Percentiles rank a stretch among this genome's conserved stretches.
These are phyloP conservation scores for Clarias pachynema DNA, from an alignment of 2,797 vertebrate genomes.

Conservation along the genomic window DNA sequence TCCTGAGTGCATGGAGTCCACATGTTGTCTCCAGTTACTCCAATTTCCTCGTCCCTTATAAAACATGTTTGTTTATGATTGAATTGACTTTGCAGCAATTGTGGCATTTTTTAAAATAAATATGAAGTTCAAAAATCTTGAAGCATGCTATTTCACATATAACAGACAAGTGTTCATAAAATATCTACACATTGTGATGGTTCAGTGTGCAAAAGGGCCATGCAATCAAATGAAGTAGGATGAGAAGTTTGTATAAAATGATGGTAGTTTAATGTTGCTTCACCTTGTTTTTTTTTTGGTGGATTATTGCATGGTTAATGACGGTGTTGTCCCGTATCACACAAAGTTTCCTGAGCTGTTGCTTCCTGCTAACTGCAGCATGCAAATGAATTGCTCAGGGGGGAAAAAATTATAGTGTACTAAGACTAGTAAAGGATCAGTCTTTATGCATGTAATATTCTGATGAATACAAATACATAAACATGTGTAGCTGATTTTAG, in stretches of 20 bases:
- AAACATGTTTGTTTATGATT: not conserved
- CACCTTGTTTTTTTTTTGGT: not conserved
- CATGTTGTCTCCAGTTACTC: no score
- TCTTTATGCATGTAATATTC: not conserved
- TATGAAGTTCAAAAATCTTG: not conserved
- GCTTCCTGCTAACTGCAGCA: not conserved
- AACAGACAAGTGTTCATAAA: not conserved
- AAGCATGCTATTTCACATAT: not conserved
- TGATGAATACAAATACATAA: not conserved
- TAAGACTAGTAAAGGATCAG: not conserved
- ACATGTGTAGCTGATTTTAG: not conserved
- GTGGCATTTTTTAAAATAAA: not conserved
- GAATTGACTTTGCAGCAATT: not conserved
- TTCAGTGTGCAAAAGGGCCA: not conserved
- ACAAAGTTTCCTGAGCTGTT: not conserved
- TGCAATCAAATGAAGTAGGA: not conserved
- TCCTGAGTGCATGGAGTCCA: no score
- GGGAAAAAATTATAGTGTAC: not conserved
- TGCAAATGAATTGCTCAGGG: not conserved
- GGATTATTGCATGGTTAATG: not conserved
- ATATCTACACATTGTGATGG: not conserved
- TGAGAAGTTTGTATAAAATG: no score
- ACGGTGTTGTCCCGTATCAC: not conserved
- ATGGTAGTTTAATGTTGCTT: not conserved
- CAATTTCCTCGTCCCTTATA: not conserved